Base-by-base conservation (phyloP, 2,113 vertebrate species). In the Phasianus colchicus region DNA sequence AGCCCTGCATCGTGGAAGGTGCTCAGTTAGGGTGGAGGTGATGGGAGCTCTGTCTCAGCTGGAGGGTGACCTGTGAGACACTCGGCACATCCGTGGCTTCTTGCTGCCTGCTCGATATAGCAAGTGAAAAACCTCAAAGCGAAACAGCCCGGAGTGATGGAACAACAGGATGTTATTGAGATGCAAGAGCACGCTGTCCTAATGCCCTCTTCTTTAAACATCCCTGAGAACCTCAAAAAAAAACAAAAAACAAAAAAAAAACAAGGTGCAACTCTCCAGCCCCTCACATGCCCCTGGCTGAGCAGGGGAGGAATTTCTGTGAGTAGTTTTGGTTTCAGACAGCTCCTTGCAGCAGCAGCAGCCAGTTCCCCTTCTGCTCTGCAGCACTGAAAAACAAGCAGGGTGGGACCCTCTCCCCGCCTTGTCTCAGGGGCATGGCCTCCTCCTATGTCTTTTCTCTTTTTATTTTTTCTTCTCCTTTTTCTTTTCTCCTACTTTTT, bases 151-250 rank as follows among this genome's bases (percentile, higher is more conserved):
- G 1, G 65, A 65, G 69, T 73, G 58, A 83, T 73, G 81, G 47
- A 86, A 75, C 79, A 92, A 96, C 96, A 97, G 95, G 95, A 97
- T 95, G 96, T 96, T 73, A 92, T 66, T 57, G 61, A 86, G 93
- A 86, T 34, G 58, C 72, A 45, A 88, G 12, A 86, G 45, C 29
- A 21, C 11, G 40, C 80, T 4, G 7, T 45, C 86, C 42, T 76
- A 21, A 1, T 27, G 34, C 14, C 22, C 38, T 47, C 66, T 29
- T 40, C 81, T 42, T 63, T 66, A 91, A 42, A 9, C 34, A 77
- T 48, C 42, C 29, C 47, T 15, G 22, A 43, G 55, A 93, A 43
- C 34, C 9, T 65, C 67, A 25, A 27, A 40, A 48, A 70, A 79
- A 67, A 27, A 75, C 79, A 70, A 48, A 48, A 48, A 45, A 69